Evolutionary conservation across 1,140 invertebrate species (phyloP).

Genomic region (Sycophaga agraensis): DNA sequence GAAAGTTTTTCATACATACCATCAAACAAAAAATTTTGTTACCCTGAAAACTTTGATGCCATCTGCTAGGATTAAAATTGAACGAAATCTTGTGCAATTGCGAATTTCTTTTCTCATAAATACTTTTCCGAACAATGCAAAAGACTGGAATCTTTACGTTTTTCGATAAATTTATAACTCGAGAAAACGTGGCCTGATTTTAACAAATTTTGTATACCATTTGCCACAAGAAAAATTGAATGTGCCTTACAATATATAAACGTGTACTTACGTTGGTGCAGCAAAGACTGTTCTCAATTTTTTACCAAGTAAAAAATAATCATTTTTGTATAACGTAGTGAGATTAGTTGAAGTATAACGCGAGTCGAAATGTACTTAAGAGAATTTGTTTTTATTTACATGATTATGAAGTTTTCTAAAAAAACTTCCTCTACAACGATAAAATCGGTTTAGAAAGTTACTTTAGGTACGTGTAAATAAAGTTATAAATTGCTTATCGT

Average conservation of each 20-base stretch:
- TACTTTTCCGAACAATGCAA: not conserved
- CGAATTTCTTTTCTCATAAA: slow-evolving; percentile 2
- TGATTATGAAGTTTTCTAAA: slow-evolving; percentile 8
- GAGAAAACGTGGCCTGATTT: slow-evolving; percentile 16
- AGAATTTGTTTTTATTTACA: slow-evolving; percentile 20
- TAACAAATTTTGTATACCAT: not conserved
- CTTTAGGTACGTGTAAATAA: slow-evolving; percentile 26
- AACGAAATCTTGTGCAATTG: not conserved
- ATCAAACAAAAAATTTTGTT: not conserved
- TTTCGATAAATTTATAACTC: slow-evolving; percentile 2
- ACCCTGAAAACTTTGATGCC: slow-evolving; percentile 7
- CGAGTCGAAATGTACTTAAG: slow-evolving; percentile 26
- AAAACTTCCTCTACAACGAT: slow-evolving; percentile 11
- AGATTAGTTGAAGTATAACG: slow-evolving; percentile 29
- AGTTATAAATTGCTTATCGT: slow-evolving; percentile 11
- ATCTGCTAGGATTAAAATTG: not conserved
- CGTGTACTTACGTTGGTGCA: slow-evolving; percentile 28
- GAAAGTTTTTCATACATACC: slow-evolving; percentile 1
- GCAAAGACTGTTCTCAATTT: slow-evolving; percentile 28
- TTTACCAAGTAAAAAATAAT: slow-evolving; percentile 30
- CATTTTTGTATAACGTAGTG: slow-evolving; percentile 26
- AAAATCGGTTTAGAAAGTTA: slow-evolving; percentile 16
- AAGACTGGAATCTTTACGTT: slow-evolving; percentile 23
- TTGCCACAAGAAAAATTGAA: slow-evolving; percentile 22
- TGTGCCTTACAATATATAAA: slow-evolving; percentile 26